A percentile compares a stretch with the other conserved stretches of the same genome.
Evolutionary conservation across 1,140 invertebrate species (phyloP).

Genomic region (Anastrepha obliqua): DNA sequence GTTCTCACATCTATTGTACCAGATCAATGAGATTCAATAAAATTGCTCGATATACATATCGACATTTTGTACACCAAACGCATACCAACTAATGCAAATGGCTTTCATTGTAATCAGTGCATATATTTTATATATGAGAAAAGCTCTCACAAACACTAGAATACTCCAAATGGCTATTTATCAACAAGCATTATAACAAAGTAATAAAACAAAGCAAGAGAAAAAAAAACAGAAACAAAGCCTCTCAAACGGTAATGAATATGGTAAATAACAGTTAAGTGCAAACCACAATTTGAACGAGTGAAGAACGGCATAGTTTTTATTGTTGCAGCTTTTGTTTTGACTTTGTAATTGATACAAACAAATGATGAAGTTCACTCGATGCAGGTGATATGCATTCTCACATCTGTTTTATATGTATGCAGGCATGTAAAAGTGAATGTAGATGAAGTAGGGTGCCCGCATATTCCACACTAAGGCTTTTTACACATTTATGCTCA

Average conservation of each 20-base stretch:
- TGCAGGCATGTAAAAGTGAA: background rate
- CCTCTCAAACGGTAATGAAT: slow-evolving; percentile 31
- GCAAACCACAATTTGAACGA: slow-evolving; percentile 41
- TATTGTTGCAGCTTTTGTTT: background rate
- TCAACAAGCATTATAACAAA: background rate
- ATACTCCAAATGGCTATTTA: background rate
- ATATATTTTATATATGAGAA: background rate
- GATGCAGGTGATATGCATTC: background rate
- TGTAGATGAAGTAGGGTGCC: background rate
- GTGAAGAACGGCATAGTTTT: background rate
- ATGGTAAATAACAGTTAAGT: slow-evolving; percentile 45
- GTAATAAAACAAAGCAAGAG: background rate
- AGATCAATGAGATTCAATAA: slow-evolving; percentile 9
- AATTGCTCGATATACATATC: background rate
- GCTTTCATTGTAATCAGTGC: background rate
- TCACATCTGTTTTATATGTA: background rate
- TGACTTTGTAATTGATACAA: slow-evolving; percentile 36
- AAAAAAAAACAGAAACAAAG: background rate
- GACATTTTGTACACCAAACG: too few species aligned
- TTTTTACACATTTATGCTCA: too few species aligned
- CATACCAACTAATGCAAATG: too few species aligned
- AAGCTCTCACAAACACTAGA: background rate
- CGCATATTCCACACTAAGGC: background rate
- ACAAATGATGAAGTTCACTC: slow-evolving; percentile 10
- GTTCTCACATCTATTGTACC: background rate